Percentiles rank a stretch among this genome's conserved stretches.
These are phyloP conservation scores for Trisateles emortualis DNA, from an alignment of 2,888 invertebrate genomes.

Conservation along the genomic window DNA sequence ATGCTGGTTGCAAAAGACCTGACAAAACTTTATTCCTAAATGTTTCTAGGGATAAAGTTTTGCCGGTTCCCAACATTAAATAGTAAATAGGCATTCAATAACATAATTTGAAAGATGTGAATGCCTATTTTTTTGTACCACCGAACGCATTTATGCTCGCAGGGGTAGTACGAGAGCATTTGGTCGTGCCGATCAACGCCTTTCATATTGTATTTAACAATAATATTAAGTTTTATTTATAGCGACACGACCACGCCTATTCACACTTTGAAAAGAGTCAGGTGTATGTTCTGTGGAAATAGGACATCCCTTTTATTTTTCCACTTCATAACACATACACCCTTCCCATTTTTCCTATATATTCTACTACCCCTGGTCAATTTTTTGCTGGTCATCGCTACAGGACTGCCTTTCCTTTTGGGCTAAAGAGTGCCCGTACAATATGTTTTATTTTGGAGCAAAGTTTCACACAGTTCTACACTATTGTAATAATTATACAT, in stretches of 20 bases:
- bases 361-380: constrained; percentile 6
- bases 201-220: constrained; percentile 34
- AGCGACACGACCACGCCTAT: not conserved
- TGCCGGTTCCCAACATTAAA: constrained; percentile 1
- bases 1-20: constrained; percentile 1
- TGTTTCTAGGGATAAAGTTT: constrained; percentile 1
- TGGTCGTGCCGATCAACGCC: constrained; percentile 39
- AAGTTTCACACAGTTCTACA: constrained; percentile 3
- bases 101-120: not conserved
- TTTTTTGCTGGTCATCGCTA: constrained; percentile 2
- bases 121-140: constrained; percentile 21
- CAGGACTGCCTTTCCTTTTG: not conserved
- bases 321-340: constrained; percentile 17
- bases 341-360: constrained; percentile 9
- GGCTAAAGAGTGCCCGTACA: not conserved
- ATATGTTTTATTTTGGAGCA: not conserved
- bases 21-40: constrained; percentile 8
- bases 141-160: constrained; percentile 32
- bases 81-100: not conserved
- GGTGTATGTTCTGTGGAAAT: constrained; percentile 16
- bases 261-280: not conserved
- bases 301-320: constrained; percentile 20
- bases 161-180: constrained; percentile 42
- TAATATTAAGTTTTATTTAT: constrained; percentile 24
- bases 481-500: constrained; percentile 15